These are phyloP conservation scores for Calyptommatus sinebrachiatus DNA, from an alignment of 2,113 vertebrate genomes.

Conservation along the genomic window DNA sequence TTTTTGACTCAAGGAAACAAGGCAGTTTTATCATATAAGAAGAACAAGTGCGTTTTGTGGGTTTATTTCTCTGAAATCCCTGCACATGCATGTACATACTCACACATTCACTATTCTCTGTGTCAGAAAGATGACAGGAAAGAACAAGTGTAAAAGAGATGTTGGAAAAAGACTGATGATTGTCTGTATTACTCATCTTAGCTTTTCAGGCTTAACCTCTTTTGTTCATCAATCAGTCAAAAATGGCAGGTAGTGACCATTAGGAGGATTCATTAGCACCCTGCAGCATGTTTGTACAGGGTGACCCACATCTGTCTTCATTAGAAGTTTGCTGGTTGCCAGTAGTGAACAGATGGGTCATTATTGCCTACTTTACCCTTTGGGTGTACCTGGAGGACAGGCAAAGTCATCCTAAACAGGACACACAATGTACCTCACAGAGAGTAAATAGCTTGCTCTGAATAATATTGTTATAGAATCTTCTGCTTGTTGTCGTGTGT, in stretches of 20 bases:
- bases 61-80: conserved; percentile 47
- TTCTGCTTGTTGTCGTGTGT: neutral
- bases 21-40: neutral
- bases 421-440: conserved; percentile 49
- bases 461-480: conserved; percentile 25
- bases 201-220: conserved; percentile 73
- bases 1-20: no score
- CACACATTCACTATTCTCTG: neutral
- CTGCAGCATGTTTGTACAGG: conserved; percentile 69
- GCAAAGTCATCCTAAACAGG: conserved; percentile 66
- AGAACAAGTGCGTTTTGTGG: conserved; percentile 34
- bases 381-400: conserved; percentile 76
- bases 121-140: conserved; percentile 42
- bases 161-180: conserved; percentile 64
- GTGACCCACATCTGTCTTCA: conserved; percentile 84
- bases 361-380: conserved; percentile 75
- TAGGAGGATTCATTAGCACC: conserved; percentile 81
- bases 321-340: conserved; percentile 79
- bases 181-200: conserved; percentile 64
- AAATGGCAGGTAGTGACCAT: conserved; percentile 78
- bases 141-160: conserved; percentile 42
- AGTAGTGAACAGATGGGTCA: conserved; percentile 81
- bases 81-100: neutral
- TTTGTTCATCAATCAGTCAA: conserved; percentile 75
- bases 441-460: conserved; percentile 29